Conservation (phyloP, 2,888 invertebrate species). For the Ryuthela nishihirai region DNA sequence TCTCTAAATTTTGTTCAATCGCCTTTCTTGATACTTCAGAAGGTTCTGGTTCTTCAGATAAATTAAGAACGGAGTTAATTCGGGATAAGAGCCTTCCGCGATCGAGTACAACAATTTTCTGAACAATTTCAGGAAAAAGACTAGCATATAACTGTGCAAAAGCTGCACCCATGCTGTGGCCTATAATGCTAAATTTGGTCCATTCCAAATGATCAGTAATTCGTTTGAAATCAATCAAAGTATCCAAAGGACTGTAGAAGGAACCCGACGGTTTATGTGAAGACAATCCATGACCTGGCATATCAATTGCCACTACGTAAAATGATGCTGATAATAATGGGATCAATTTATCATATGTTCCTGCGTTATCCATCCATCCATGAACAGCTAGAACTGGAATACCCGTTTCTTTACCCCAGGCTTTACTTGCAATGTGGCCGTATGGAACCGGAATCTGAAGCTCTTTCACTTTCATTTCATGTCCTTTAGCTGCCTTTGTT, state of each 20-base stretch:
- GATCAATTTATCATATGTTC: conserved; percentile 53
- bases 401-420: conserved; percentile 65
- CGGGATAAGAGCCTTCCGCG: conserved; percentile 36
- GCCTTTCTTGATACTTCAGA: background rate
- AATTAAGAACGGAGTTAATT: too few species aligned
- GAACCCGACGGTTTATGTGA: conserved; percentile 36
- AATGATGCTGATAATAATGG: conserved; percentile 50
- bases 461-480: too few species aligned
- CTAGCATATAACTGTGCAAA: conserved; percentile 49
- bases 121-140: conserved; percentile 47
- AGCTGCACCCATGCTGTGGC: conserved; percentile 54
- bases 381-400: conserved; percentile 57
- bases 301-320: conserved; percentile 37
- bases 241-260: conserved; percentile 34
- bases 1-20: conserved; percentile 15
- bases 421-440: conserved; percentile 52
- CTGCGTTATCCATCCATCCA: conserved; percentile 43
- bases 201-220: conserved; percentile 35
- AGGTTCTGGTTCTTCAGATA: conserved; percentile 9
- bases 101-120: conserved; percentile 45
- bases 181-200: conserved; percentile 40
- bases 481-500: too few species aligned
- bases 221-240: conserved; percentile 28
- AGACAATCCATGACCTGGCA: conserved; percentile 39
- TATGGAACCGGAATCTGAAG: conserved; percentile 26